Base-by-base conservation (phyloP, 2,888 invertebrate species). In the Horisme vitalbata region DNA sequence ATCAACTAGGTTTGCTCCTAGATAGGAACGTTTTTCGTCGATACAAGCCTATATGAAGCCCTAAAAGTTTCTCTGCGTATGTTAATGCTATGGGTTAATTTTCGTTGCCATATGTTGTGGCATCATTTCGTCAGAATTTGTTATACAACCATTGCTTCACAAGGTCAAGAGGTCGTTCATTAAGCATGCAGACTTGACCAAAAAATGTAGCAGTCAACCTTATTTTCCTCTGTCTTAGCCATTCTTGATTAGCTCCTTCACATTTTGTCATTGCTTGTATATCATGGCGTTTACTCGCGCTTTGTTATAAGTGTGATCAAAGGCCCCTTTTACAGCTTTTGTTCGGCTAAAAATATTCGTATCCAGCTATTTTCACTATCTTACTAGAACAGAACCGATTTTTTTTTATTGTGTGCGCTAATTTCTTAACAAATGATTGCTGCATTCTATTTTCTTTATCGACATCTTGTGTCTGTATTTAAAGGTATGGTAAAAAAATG, bases 401-500 rank as follows among this genome's bases (percentile, higher is more conserved):
- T 33, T 8, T 12, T 32, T 41, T 10, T 41, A 20, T 27, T 41
- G 33, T 7, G 13, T 6, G 20, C 33, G 30, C 12, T 23, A 35
- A 31, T 31, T 27, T 9, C 36, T 20, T 9, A 44, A 20, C 7
- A 44, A 13, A 21, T 44, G 44, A 36, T 36, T 44, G n/a, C 13
- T 20, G 23, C 44, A 44, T 15, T 36, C 35, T 12, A 44, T 23
- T 44, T 36, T 36, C 13, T 36, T 35, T 5, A 44, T 18, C 6
- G 11, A n/a, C 9, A 9, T 14, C 2, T 5, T 9, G 10, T 15
- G 20, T 7, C 32, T 20, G 20, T 32, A 32, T n/a, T n/a, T n/a
- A n/a, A n/a, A n/a, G n/a, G n/a, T n/a, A n/a, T n/a, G 18, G 32
- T 9, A 15, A 18, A 10, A 2, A 6, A 9, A n/a, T 2, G 7